Percentiles rank a stretch among this genome's conserved stretches.
These are phyloP conservation scores for Pangasius djambal DNA, from an alignment of 2,797 vertebrate species.

Conservation along the genomic window DNA sequence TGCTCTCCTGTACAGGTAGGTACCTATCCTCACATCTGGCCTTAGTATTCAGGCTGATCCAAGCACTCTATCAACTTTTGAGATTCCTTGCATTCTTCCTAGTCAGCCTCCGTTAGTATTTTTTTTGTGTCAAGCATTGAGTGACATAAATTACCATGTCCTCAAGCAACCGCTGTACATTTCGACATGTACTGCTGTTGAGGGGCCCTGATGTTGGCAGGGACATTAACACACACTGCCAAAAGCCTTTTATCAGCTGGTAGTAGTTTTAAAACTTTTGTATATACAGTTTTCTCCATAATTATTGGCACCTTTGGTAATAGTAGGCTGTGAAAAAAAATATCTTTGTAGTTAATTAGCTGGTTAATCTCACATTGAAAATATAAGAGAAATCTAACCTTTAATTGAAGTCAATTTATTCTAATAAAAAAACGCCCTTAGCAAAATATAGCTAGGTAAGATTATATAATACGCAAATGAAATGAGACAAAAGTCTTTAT, in stretches of 20 bases:
- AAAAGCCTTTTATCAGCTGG: slow-evolving; percentile 48
- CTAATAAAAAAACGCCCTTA: not conserved
- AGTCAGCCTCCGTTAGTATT: slow-evolving; percentile 59
- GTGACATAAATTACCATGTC: slow-evolving; percentile 70
- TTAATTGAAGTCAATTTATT: not conserved
- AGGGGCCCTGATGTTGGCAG: slow-evolving; percentile 39
- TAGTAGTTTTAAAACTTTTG: slow-evolving; percentile 49
- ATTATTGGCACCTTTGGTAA: not conserved
- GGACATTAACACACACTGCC: slow-evolving; percentile 41
- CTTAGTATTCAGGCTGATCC: slow-evolving; percentile 48
- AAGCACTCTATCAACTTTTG: slow-evolving; percentile 52
- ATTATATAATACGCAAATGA: not conserved
- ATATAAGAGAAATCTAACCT: not conserved
- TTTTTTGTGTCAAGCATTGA: slow-evolving; percentile 62
- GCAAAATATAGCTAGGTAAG: no score
- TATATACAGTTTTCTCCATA: slow-evolving; percentile 2
- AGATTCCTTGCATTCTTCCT: slow-evolving; percentile 68
- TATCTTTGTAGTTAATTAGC: not conserved
- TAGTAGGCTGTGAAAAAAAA: not conserved
- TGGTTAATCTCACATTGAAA: not conserved
- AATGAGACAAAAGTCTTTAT: not conserved
- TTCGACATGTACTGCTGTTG: slow-evolving; percentile 49
- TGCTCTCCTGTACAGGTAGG: slow-evolving; percentile 53
- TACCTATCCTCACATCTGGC: slow-evolving; percentile 64
- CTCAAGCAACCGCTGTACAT: slow-evolving; percentile 65